Base-by-base conservation (phyloP, 2,113 vertebrate species). In the Gallinago undulata region DNA sequence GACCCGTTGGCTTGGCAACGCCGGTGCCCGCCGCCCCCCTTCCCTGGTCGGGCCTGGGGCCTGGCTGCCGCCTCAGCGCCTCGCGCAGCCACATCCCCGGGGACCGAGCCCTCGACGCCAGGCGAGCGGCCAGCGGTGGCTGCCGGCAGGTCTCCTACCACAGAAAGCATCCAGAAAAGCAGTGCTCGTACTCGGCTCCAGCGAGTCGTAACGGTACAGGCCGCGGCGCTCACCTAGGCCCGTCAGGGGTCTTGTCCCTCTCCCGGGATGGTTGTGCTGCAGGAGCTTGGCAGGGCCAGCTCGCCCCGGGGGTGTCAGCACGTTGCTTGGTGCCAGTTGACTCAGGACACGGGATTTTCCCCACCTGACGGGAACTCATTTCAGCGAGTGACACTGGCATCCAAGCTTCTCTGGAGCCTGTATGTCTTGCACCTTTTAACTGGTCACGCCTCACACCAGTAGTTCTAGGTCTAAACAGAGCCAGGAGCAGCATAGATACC, bases 31-130 rank as follows among this genome's bases (percentile, higher is more conserved):
- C 13, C 47, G 55, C 21, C n/a, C 45, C 12, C 55, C 22, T 22
- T 14, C 30, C 25, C 8, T 2, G 8, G 60, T 47, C 19, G 28
- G 48, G 55, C 7, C 41, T 3, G 25, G 0, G 51, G 82, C 45
- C 19, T 39, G 2, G 37, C 22, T 6, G 33, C 5, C 8, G 57
- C 51, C 35, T n/a, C 6, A 2, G 2, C 3, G n/a, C 23, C 3
- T 8, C 24, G 0, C 3, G 2, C 18, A 2, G 9, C 5, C 7
- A 7, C 9, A 3, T 7, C 21, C 27, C 8, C 8, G 25, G n/a
- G 63, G n/a, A 12, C 0, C 17, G 43, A 18, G 7, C 35, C 10
- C 2, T 11, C 0, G 37, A 37, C 51, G 4, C 37, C 5, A 15
- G 43, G 18, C 13, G 27, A 15, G 60, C 28, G 13, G 33, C 11